Conservation (phyloP, 2,113 vertebrate species). For the Cyprinodon brontotheroides region DNA sequence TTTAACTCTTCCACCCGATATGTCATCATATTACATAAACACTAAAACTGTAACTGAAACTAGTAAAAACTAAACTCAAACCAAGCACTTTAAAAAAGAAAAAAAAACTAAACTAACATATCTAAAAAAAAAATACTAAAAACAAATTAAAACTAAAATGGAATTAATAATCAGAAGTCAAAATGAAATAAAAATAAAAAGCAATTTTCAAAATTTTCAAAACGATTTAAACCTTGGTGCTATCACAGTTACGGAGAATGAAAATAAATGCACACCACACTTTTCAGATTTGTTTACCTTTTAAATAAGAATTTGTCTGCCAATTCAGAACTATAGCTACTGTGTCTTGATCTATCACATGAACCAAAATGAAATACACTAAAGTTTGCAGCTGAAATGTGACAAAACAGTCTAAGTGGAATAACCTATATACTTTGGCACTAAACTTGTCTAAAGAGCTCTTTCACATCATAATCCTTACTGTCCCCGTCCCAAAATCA, state of each 20-base stretch:
- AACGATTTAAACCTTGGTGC: too few relatives aligned
- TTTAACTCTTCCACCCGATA: too few relatives aligned
- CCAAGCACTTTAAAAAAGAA: too few relatives aligned
- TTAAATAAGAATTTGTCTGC: background rate
- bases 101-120: too few relatives aligned
- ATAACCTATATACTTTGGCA: background rate
- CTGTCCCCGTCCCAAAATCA: constrained; percentile 36
- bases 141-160: too few relatives aligned
- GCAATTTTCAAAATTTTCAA: too few relatives aligned
- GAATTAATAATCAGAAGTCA: too few relatives aligned
- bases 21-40: too few relatives aligned
- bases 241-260: background rate
- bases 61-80: too few relatives aligned
- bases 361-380: background rate
- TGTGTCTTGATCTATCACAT: background rate
- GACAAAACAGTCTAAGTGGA: background rate
- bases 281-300: background rate
- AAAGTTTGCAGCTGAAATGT: background rate
- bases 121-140: too few relatives aligned
- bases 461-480: constrained; percentile 20
- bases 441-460: constrained; percentile 2
- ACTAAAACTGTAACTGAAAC: too few relatives aligned
- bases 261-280: background rate
- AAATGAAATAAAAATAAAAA: too few relatives aligned
- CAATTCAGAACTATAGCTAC: background rate